phyloP scores from a whole-genome alignment of 2,113 vertebrate genomes.

The Silurus glanis region DNA sequence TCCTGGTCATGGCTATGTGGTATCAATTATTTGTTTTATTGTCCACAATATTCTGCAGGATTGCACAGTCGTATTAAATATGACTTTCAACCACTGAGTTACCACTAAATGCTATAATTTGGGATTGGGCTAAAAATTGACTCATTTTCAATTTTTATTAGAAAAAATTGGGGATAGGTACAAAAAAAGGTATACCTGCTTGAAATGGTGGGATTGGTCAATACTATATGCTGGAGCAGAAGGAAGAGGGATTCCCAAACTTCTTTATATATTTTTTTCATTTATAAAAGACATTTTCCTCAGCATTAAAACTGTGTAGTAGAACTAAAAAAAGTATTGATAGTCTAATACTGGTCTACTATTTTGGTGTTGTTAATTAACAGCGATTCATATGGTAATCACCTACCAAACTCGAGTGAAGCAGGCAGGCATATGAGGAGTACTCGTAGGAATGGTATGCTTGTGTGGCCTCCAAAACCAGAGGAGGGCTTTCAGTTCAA shows the following conservation, averaged over 20 bases:
- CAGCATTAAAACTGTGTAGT: background rate
- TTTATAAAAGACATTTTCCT: background rate
- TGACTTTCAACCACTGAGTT: no score
- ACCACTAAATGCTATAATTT: background rate
- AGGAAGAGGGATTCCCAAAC: background rate
- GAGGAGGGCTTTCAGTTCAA: conserved; percentile 42
- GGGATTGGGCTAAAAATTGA: background rate
- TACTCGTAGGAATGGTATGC: conserved; percentile 34
- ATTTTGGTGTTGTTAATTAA: conserved; percentile 24
- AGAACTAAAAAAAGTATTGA: background rate
- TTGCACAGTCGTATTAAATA: no score
- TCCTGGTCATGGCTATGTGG: background rate
- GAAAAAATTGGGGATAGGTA: background rate
- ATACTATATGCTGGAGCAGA: background rate
- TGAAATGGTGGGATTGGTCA: background rate
- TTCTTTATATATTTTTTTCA: background rate
- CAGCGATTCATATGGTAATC: conserved; percentile 46
- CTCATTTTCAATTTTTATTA: background rate
- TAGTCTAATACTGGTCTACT: background rate
- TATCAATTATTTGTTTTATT: background rate
- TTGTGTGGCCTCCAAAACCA: conserved; percentile 44
- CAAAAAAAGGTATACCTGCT: background rate
- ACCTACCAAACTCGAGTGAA: conserved; percentile 27
- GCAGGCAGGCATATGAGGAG: conserved; percentile 13
- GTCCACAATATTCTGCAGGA: no score